Conservation (phyloP, 2,888 invertebrate species). For the Stomorhina lunata region DNA sequence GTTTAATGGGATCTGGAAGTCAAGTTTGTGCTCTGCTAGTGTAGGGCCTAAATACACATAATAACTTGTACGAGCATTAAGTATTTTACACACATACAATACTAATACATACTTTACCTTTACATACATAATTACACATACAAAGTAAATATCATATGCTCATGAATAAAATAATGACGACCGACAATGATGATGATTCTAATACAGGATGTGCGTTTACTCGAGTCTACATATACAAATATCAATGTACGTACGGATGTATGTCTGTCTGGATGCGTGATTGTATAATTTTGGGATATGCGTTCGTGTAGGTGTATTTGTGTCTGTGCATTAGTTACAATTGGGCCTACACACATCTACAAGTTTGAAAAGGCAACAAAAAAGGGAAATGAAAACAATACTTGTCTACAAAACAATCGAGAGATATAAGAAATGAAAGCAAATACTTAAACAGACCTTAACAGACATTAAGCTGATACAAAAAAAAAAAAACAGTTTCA, state of each 20-base stretch:
- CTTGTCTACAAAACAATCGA: constrained; percentile 3
- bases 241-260: background rate
- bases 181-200: constrained; percentile 24
- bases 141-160: constrained; percentile 28
- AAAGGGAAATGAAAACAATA: constrained; percentile 42
- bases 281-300: background rate
- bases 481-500: no score
- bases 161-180: constrained; percentile 41
- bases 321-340: constrained; percentile 7
- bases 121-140: background rate
- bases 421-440: background rate
- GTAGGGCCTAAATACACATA: background rate
- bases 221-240: background rate
- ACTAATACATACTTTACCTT: no score
- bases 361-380: background rate
- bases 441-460: background rate
- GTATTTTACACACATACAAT: background rate
- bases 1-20: no score
- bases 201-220: constrained; percentile 51
- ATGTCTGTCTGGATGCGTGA: background rate
- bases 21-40: no score
- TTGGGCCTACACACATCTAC: background rate
- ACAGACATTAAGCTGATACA: no score
- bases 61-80: no score
- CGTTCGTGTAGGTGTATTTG: background rate